A percentile compares a stretch with the other conserved stretches of the same genome.
These are phyloP conservation scores for Tenebrosternarchus preto DNA, from an alignment of 2,113 vertebrate species.

Conservation along the genomic window DNA sequence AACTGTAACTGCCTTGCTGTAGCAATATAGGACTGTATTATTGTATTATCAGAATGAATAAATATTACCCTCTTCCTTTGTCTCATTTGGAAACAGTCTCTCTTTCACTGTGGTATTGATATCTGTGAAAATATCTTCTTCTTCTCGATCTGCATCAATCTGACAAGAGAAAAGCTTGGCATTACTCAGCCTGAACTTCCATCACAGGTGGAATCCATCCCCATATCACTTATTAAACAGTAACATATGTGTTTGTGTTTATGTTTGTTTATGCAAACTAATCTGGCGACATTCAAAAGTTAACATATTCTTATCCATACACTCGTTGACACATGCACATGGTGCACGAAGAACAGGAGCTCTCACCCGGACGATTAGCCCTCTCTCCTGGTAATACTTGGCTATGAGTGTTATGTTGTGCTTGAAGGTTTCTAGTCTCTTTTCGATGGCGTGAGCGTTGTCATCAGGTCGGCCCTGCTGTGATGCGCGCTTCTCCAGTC, in stretches of 20 bases:
- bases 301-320: neutral
- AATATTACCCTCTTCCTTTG: constrained; percentile 48
- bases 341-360: neutral
- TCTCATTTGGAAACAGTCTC: constrained; percentile 58
- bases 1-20: too few relatives aligned
- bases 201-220: neutral
- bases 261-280: neutral
- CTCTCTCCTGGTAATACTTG: constrained; percentile 74
- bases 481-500: constrained; percentile 65
- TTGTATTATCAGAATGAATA: too few relatives aligned
- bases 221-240: neutral
- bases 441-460: constrained; percentile 68
- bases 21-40: too few relatives aligned
- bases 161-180: constrained; percentile 37
- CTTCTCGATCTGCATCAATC: constrained; percentile 71
- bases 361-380: constrained; percentile 63
- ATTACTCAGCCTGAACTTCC: neutral
- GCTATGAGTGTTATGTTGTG: constrained; percentile 69
- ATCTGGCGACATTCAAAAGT: neutral
- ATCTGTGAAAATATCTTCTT: constrained; percentile 68
- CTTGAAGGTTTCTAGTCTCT: constrained; percentile 70
- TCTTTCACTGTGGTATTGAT: constrained; percentile 62
- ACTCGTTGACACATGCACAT: neutral
- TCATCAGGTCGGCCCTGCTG: constrained; percentile 71
- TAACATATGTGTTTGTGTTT: neutral